A percentile compares a stretch with the other conserved stretches of the same genome.
phyloP scores from a whole-genome alignment of 2,888 invertebrate genomes.

The Drosophila helvetica region DNA sequence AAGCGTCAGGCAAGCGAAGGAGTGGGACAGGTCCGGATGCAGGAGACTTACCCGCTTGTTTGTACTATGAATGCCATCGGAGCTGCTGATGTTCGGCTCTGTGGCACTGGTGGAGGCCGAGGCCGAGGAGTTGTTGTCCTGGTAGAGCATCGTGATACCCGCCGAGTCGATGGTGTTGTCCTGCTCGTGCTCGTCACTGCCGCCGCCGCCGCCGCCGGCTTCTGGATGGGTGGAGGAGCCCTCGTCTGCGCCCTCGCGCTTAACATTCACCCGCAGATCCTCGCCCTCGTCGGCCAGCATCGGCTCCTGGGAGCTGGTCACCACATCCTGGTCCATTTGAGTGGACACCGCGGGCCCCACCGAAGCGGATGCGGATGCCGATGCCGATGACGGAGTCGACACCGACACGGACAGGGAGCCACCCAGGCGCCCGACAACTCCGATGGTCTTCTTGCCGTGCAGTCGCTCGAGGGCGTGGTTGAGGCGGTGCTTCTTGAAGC shows the following conservation, averaged over 20 bases:
- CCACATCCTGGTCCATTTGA: slow-evolving; percentile 86
- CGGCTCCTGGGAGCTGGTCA: slow-evolving; percentile 89
- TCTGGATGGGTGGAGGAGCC: not conserved
- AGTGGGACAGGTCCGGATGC: too few species aligned
- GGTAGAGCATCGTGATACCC: slow-evolving; percentile 83
- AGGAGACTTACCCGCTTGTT: slow-evolving; percentile 82
- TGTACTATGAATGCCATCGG: slow-evolving; percentile 84
- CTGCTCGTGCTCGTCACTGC: slow-evolving; percentile 85
- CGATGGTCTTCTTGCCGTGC: slow-evolving; percentile 87
- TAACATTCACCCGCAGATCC: slow-evolving; percentile 86
- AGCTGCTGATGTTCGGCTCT: slow-evolving; percentile 82
- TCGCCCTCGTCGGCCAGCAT: slow-evolving; percentile 86
- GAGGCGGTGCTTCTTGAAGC: slow-evolving; percentile 94
- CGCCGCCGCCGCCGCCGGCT: slow-evolving; percentile 85
- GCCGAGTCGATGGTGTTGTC: slow-evolving; percentile 90
- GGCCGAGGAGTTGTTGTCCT: slow-evolving; percentile 78
- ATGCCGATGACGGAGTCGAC: slow-evolving; percentile 25
- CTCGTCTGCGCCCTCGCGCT: slow-evolving; percentile 82
- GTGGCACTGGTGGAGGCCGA: slow-evolving; percentile 84
- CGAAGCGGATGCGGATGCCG: slow-evolving; percentile 10
- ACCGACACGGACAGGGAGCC: slow-evolving; percentile 20
- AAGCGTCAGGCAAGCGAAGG: not conserved
- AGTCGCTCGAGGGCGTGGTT: slow-evolving; percentile 93
- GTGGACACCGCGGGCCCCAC: slow-evolving; percentile 30
- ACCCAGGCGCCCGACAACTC: slow-evolving; percentile 37